A percentile compares a stretch with the other conserved stretches of the same genome.
These are phyloP conservation scores for Chionodraco myersi DNA, from an alignment of 2,113 vertebrate species.

Conservation along the genomic window DNA sequence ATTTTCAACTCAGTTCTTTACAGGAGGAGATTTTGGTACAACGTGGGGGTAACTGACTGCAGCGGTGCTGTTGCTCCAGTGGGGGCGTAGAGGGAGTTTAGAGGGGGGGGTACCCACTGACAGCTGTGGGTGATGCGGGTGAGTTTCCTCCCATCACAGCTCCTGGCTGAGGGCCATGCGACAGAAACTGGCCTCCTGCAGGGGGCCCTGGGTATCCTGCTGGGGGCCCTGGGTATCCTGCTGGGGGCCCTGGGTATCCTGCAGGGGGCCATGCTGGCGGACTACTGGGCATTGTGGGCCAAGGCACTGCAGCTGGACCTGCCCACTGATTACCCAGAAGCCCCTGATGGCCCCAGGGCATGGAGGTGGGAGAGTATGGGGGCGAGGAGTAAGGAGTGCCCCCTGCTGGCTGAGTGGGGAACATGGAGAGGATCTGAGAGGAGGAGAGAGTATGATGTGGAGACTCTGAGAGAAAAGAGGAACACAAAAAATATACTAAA, in stretches of 20 bases:
- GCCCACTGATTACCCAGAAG: slow-evolving; percentile 48
- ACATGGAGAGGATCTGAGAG: slow-evolving; percentile 69
- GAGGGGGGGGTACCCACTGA: background rate
- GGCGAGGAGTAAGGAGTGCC: slow-evolving; percentile 43
- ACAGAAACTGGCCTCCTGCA: background rate
- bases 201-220: slow-evolving; percentile 9
- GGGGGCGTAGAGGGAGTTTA: background rate
- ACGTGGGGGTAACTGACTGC: background rate
- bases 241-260: slow-evolving; percentile 6
- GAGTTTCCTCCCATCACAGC: slow-evolving; percentile 14
- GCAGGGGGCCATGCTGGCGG: slow-evolving; percentile 18
- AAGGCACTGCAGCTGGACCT: background rate
- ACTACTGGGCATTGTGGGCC: background rate
- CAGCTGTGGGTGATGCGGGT: background rate
- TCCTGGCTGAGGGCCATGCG: background rate
- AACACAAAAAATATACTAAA: background rate
- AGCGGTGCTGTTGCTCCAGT: background rate
- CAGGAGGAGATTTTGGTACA: slow-evolving; percentile 6
- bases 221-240: background rate
- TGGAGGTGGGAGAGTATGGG: slow-evolving; percentile 38
- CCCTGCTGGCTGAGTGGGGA: slow-evolving; percentile 56
- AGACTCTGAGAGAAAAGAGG: slow-evolving; percentile 37
- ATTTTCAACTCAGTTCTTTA: slow-evolving; percentile 3
- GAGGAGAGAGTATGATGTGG: slow-evolving; percentile 39
- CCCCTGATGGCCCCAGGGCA: slow-evolving; percentile 54